A percentile compares a stretch with the other conserved stretches of the same genome.
These are phyloP conservation scores for Euclidia mi DNA, from an alignment of 2,888 invertebrate genomes.

Conservation along the genomic window DNA sequence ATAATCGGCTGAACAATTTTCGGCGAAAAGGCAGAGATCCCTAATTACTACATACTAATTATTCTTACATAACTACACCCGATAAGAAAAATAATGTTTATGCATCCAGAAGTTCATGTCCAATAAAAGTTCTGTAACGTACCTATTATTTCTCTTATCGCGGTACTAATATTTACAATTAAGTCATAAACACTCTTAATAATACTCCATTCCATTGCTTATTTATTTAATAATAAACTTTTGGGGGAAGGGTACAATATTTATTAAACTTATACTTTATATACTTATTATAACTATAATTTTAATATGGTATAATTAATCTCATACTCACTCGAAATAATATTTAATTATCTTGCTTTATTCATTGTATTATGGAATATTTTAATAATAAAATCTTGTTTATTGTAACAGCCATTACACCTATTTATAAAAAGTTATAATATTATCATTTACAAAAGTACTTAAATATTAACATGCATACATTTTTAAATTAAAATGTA, in stretches of 20 bases:
- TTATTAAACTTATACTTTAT: conserved; percentile 28
- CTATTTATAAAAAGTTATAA: conserved; percentile 9
- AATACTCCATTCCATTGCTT: conserved; percentile 51
- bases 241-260: conserved; percentile 25
- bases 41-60: no score
- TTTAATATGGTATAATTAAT: conserved; percentile 16
- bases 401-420: conserved; percentile 23
- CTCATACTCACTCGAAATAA: conserved; percentile 31
- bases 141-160: conserved; percentile 12
- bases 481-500: conserved; percentile 34
- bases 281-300: conserved; percentile 16
- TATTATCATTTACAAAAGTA: conserved; percentile 14
- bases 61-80: no score
- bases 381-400: conserved; percentile 20
- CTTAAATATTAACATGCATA: conserved; percentile 9
- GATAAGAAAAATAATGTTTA: no score
- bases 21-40: no score
- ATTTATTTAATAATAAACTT: conserved; percentile 31
- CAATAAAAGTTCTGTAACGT: no score
- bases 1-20: no score
- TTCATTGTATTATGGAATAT: conserved; percentile 19
- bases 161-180: conserved; percentile 19
- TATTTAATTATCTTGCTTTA: conserved; percentile 26
- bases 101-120: no score
- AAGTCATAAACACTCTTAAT: conserved; percentile 18